Base-by-base conservation (phyloP, 2,797 vertebrate species). In the Ambastaia sidthimunki region DNA sequence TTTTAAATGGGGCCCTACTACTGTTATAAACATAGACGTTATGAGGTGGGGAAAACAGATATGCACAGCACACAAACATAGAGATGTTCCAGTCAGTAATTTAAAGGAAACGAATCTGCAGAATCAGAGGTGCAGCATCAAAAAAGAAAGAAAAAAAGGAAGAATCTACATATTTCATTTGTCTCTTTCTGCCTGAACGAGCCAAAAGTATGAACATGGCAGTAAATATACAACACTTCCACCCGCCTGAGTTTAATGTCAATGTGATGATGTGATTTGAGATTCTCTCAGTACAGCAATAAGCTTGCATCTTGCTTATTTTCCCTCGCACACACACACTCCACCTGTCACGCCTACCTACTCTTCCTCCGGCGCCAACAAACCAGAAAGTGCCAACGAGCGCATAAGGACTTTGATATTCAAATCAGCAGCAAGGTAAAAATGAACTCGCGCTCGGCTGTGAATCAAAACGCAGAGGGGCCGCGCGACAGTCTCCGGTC, bases 391-490 rank as follows among this genome's bases (percentile, higher is more conserved):
- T 31, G 76, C 21, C 60, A 70, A 4, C 21, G 13, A 75, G 19
- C 69, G 3, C 50, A 72, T 66, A 50, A 55, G 47, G 52, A 23
- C 62, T 85, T 81, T 68, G 19, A 74, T 78, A 85, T 81, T 81
- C 34, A 83, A 79, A 83, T 79, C 79, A 76, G 66, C 5, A 21
- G 37, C 55, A 68, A 69, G 25, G 70, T 75, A 41, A 71, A 76
- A 60, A 80, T 41, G n/a, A n/a, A n/a, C n/a, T n/a, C n/a, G 7
- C 16, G 21, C 54, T 70, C 47, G 15, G 62, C 21, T 59, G 13
- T 18, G 23, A 66, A 48, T 78, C 23, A 48, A 68, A 59, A 50
- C 37, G 23, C 67, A 31, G 57, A 67, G 52, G 54, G 15, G 65
- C 44, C 16, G 34, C 60, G 34, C 28, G 23, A 47, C 57, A 71